phyloP scores from a whole-genome alignment of 92 coral and sea anemone species.

The Siderastrea radians region DNA sequence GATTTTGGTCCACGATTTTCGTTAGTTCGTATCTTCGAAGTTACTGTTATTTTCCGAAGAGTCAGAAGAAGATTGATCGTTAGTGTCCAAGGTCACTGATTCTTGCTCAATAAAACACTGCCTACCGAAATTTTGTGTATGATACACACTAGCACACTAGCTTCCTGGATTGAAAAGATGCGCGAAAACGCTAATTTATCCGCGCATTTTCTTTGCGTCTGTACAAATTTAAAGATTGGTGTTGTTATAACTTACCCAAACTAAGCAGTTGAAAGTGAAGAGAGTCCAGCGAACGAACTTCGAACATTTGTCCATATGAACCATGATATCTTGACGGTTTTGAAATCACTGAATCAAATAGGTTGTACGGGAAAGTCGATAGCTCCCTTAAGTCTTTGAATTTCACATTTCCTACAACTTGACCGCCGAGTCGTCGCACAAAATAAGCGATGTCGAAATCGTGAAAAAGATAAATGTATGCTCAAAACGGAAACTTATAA shows the following conservation, averaged over 20 bases:
- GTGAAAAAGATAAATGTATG: background rate
- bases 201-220: background rate
- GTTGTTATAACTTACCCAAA: constrained; percentile 54
- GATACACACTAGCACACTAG: no score
- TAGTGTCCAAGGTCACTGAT: no score
- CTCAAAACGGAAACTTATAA: background rate
- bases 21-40: no score
- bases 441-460: constrained; percentile 8
- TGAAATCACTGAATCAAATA: background rate
- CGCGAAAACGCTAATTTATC: background rate
- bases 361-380: background rate
- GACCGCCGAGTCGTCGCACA: background rate
- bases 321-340: constrained; percentile 26
- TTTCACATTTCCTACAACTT: background rate
- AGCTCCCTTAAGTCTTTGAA: background rate
- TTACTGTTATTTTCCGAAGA: no score
- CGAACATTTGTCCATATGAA: constrained; percentile 65
- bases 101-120: no score
- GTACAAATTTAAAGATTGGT: background rate
- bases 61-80: no score
- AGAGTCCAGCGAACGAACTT: constrained; percentile 69
- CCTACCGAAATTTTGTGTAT: no score
- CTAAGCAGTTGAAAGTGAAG: constrained; percentile 50
- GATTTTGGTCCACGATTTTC: no score
- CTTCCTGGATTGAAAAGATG: background rate